Percentiles rank a stretch among this genome's conserved stretches.
phyloP scores from a whole-genome alignment of 2,888 invertebrate species.

The Acanthosepion esculentum region DNA sequence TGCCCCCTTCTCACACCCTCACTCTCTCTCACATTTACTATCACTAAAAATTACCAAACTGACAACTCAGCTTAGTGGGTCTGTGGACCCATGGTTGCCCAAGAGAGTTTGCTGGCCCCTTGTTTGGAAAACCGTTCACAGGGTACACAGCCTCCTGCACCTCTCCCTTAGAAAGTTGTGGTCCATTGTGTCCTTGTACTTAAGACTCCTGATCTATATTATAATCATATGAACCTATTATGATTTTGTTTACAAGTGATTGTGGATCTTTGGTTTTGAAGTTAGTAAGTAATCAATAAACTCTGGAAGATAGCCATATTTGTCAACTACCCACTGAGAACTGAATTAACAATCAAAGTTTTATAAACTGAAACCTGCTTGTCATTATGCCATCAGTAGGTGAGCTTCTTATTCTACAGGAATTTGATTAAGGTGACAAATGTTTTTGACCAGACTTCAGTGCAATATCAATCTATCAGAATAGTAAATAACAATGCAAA shows the following conservation, averaged over 20 bases:
- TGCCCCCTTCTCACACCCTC: no score
- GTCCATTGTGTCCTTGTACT: no score
- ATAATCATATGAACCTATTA: no score
- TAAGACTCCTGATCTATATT: no score
- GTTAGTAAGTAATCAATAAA: conserved; percentile 18
- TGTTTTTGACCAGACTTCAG: neutral
- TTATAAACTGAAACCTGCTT: neutral
- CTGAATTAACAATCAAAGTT: neutral
- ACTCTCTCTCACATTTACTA: no score
- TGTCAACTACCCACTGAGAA: neutral
- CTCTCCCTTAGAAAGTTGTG: no score
- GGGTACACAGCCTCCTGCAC: no score
- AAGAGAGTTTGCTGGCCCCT: no score
- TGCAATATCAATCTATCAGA: neutral
- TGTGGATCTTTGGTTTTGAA: neutral
- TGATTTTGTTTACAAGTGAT: neutral
- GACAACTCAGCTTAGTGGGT: no score
- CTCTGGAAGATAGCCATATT: neutral
- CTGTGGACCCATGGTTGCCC: no score
- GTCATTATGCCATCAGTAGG: neutral
- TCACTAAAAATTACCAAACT: no score
- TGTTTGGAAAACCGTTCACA: no score
- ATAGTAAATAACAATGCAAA: neutral
- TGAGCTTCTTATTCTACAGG: neutral
- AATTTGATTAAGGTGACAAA: neutral